Conservation (phyloP, 2,113 vertebrate species). For the Clupea harengus region DNA sequence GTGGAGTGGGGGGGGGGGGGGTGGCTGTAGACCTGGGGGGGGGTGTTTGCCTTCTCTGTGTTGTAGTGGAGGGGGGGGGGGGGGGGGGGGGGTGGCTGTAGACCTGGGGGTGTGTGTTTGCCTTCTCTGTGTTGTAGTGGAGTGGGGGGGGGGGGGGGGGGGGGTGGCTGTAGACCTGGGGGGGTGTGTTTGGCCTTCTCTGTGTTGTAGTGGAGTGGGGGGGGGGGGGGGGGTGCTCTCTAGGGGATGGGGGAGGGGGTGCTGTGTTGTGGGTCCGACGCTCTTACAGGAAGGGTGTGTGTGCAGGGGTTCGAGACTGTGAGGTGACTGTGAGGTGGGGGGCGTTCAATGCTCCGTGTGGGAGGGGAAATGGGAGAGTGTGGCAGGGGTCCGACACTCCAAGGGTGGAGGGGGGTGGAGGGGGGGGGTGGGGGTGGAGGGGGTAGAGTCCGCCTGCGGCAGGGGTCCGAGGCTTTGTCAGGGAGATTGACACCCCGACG, state of each 20-base stretch:
- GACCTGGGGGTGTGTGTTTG: neutral
- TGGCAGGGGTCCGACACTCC: neutral
- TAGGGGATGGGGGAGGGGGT: neutral
- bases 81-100: too few species aligned
- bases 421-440: neutral
- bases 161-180: neutral
- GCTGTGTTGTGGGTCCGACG: neutral
- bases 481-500: constrained; percentile 50
- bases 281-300: neutral
- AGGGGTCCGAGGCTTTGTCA: neutral
- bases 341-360: neutral
- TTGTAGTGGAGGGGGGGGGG: too few species aligned
- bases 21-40: too few species aligned
- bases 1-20: too few species aligned
- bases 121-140: constrained; percentile 41
- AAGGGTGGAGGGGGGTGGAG: neutral
- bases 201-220: neutral
- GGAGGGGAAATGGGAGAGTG: neutral
- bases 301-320: neutral
- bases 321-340: neutral
- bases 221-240: neutral
- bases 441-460: neutral
- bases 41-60: too few species aligned
- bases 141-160: neutral
- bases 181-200: constrained; percentile 39